These are phyloP conservation scores for Xiphophorus couchianus DNA, from an alignment of 2,113 vertebrate species.

Conservation along the genomic window DNA sequence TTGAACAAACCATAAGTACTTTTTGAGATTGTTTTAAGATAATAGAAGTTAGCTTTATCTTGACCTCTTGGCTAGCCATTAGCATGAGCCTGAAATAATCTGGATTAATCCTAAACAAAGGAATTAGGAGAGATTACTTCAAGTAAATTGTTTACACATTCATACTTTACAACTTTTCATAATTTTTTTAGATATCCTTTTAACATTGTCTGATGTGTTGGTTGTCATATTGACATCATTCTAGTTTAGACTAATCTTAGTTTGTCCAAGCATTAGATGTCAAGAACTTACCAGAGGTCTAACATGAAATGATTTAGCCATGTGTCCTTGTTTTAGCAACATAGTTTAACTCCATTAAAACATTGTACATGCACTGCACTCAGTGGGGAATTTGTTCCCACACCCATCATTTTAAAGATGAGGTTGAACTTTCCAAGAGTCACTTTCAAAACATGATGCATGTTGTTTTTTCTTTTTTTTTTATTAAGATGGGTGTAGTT, in stretches of 20 bases:
- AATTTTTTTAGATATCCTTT: neutral
- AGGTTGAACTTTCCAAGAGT: constrained; percentile 68
- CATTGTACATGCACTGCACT: constrained; percentile 29
- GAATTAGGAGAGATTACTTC: no score
- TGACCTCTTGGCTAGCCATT: neutral
- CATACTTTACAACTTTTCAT: neutral
- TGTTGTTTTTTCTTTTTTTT: constrained; percentile 48
- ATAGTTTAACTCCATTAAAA: constrained; percentile 36
- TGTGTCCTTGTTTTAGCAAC: constrained; percentile 21
- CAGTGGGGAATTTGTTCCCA: constrained; percentile 49
- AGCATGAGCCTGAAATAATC: neutral
- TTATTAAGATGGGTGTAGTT: constrained; percentile 58
- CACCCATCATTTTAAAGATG: constrained; percentile 61
- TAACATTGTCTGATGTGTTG: neutral
- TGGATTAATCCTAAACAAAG: neutral
- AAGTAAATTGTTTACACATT: neutral
- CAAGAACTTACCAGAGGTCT: neutral
- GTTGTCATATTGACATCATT: constrained; percentile 4
- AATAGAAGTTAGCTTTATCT: no score
- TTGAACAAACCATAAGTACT: no score
- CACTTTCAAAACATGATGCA: constrained; percentile 61
- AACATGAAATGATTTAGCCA: constrained; percentile 18
- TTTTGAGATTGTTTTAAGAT: no score
- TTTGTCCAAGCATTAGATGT: constrained; percentile 17
- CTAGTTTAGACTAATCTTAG: neutral